These are phyloP conservation scores for Apocheima hispidaria DNA, from an alignment of 2,888 invertebrate species.

Conservation along the genomic window DNA sequence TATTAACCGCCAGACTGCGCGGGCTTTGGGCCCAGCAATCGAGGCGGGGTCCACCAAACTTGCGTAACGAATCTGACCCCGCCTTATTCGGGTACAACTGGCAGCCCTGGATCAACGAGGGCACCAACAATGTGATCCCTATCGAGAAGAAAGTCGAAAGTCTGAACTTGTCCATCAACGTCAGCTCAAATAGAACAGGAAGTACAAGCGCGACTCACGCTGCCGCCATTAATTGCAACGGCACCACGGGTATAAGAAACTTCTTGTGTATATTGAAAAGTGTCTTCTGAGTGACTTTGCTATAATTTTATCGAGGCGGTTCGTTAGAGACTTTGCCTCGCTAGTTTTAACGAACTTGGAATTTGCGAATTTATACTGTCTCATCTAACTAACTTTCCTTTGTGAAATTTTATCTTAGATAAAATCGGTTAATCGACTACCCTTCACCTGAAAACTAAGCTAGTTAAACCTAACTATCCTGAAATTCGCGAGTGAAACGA, in stretches of 20 bases:
- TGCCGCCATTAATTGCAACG: constrained; percentile 63
- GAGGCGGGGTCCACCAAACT: constrained; percentile 72
- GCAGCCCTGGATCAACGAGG: constrained; percentile 86
- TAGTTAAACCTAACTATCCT: background rate
- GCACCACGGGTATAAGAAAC: constrained; percentile 65
- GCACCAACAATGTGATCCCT: constrained; percentile 29
- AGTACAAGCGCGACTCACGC: constrained; percentile 56
- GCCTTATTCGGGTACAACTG: constrained; percentile 90
- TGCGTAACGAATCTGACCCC: constrained; percentile 88
- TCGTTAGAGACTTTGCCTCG: constrained; percentile 34
- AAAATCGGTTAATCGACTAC: constrained; percentile 4
- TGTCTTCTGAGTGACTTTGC: constrained; percentile 55
- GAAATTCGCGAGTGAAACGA: background rate
- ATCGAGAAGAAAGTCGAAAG: constrained; percentile 45
- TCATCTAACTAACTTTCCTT: constrained; percentile 17
- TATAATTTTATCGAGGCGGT: constrained; percentile 27
- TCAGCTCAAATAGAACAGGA: constrained; percentile 47
- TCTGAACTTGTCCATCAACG: constrained; percentile 51
- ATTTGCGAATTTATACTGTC: constrained; percentile 9
- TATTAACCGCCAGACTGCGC: constrained; percentile 74
- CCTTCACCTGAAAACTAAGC: background rate
- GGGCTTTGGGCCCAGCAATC: constrained; percentile 80
- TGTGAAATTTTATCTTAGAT: constrained; percentile 14
- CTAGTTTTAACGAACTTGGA: constrained; percentile 17
- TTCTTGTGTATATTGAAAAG: constrained; percentile 74